phyloP scores from a whole-genome alignment of 2,113 vertebrate species.

The Gymnogyps californianus region DNA sequence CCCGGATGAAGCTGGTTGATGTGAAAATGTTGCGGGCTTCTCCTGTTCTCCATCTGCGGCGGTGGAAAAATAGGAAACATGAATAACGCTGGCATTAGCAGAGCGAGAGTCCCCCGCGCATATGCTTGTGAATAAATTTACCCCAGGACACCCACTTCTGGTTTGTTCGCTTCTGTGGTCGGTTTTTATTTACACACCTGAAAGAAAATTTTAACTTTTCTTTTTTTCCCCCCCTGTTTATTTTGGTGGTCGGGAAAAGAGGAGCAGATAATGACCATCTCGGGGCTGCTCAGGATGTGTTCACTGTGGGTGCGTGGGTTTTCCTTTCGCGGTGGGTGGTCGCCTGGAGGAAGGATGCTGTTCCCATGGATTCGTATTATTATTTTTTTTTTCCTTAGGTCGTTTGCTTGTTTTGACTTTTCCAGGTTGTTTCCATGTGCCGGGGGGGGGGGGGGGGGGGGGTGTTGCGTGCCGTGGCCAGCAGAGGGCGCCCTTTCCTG shows the following conservation, averaged over 20 bases:
- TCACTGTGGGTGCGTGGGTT: rapidly evolving
- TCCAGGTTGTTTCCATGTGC: rapidly evolving
- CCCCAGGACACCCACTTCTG: neutral
- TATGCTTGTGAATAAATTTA: rapidly evolving
- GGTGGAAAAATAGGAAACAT: neutral
- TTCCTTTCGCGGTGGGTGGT: neutral
- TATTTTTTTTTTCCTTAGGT: too few species aligned
- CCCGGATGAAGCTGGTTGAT: rapidly evolving
- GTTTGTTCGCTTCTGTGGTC: neutral
- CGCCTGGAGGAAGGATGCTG: neutral
- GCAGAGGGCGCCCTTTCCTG: neutral
- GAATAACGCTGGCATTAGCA: neutral
- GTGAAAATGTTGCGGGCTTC: rapidly evolving
- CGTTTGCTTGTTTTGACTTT: neutral
- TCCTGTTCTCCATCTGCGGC: neutral
- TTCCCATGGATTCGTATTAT: neutral
- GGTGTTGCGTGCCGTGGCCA: neutral
- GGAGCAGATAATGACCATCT: rapidly evolving
- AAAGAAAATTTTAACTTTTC: neutral
- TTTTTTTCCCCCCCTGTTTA: rapidly evolving
- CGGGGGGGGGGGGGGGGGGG: too few species aligned
- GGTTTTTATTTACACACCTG: neutral
- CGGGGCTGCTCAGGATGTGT: neutral
- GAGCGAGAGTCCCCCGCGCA: neutral
- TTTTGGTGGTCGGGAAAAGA: neutral